Evolutionary conservation across 2,113 vertebrate genomes (phyloP), one percentile per base, ranked within the genome.

Genomic region (Sceloporus tristichus): DNA sequence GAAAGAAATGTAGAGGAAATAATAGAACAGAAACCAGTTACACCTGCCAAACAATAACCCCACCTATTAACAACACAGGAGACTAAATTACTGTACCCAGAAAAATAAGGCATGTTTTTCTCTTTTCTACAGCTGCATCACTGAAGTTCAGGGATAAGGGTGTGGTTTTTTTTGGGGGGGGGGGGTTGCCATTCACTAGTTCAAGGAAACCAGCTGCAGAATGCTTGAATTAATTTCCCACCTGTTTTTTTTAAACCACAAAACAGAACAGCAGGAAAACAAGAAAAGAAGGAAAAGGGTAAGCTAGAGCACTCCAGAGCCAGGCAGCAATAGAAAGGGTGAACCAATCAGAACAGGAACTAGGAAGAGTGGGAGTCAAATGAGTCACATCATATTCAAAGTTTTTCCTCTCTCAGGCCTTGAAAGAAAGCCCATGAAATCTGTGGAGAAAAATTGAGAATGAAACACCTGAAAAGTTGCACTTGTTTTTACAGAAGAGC

Each of bases 41-140:
- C 84, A 93, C 42, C 85, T 93, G 91, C 91, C 94, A 93, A 91
- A 94, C 92, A 92, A 71, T 42, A 78, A 92, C 89, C 79, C 62
- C 82, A 89, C 53, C 83, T 65, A 91, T 59, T 90, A 90, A 85
- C 75, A 87, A 84, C 66, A 85, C 66, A 86, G 90, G 85, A 95
- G 86, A 88, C 65, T 79, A 81, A 92, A 94, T 90, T 90, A 95
- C 89, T 79, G 70, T 70, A 93, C 21, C 79, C 29, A 0, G 76
- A 80, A 86, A 2, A 85, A 92, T 91, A 91, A 86, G 71, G 87
- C 88, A 91, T 29, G 1, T 89, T 70, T 48, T 92, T 93, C 89
- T 90, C 83, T 94, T 92, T 92, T 94, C 88, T 70, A 85, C 29
- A 92, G 91, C 79, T 87, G 70, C 73, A 84, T 83, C 66, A 62